phyloP scores from a whole-genome alignment of 2,888 invertebrate species.

The Cremastobaeus sp. region DNA sequence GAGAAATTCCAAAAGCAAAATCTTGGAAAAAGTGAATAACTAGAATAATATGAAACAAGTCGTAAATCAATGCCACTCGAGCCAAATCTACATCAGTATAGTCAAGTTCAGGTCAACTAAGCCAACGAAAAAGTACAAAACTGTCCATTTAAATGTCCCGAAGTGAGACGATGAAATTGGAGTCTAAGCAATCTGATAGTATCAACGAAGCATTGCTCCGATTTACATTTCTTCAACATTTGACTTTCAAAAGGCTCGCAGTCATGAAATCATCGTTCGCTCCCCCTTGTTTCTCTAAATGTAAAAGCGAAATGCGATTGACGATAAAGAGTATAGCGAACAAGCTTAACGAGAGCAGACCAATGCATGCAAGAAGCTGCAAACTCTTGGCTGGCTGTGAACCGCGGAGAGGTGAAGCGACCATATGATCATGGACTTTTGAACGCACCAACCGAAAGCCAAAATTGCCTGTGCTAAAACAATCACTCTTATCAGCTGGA shows the following conservation, averaged over 20 bases:
- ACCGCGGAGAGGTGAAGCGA: slow-evolving; percentile 12
- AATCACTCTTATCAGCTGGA: neutral
- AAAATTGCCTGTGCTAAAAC: neutral
- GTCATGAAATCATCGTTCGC: slow-evolving; percentile 42
- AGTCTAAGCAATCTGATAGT: slow-evolving; percentile 24
- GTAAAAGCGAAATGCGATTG: slow-evolving; percentile 34
- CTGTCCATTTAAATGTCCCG: slow-evolving; percentile 8
- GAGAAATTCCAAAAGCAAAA: no score
- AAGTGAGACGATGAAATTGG: slow-evolving; percentile 6
- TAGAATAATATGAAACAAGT: no score
- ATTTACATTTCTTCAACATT: slow-evolving; percentile 46
- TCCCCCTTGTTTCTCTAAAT: slow-evolving; percentile 16
- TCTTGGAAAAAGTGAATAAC: no score
- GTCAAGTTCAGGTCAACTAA: no score
- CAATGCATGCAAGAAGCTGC: no score
- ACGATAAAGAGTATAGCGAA: slow-evolving; percentile 37
- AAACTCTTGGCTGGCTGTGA: neutral
- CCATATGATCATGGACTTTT: slow-evolving; percentile 41
- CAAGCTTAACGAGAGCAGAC: slow-evolving; percentile 1
- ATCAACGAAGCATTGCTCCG: slow-evolving; percentile 28
- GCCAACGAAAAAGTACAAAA: neutral
- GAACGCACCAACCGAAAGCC: neutral
- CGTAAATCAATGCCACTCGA: no score
- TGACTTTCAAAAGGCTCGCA: slow-evolving; percentile 44
- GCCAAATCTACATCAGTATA: no score